A percentile compares a stretch with the other conserved stretches of the same genome.
These are phyloP conservation scores for Tachina lurida DNA, from an alignment of 2,888 invertebrate genomes.

Conservation along the genomic window DNA sequence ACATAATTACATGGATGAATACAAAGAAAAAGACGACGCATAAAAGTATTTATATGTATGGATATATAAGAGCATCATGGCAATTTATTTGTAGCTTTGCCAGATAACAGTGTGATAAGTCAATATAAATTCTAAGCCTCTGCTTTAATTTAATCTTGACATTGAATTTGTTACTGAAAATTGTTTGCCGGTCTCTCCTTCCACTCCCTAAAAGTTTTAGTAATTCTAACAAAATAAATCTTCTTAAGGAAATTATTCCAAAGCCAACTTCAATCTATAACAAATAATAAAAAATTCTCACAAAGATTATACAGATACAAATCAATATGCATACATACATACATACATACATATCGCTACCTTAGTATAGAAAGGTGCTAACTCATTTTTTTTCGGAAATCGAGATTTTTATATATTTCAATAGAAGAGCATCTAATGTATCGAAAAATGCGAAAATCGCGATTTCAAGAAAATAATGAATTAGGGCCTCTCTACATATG, in stretches of 20 bases:
- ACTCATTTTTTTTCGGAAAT: no score
- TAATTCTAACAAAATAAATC: slow-evolving; percentile 28
- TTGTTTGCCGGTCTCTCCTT: neutral
- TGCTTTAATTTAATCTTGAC: slow-evolving; percentile 13
- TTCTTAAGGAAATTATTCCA: slow-evolving; percentile 15
- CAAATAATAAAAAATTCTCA: slow-evolving; percentile 53
- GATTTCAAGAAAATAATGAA: no score
- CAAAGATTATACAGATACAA: slow-evolving; percentile 26
- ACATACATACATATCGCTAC: no score
- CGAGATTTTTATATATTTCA: no score
- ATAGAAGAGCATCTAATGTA: no score
- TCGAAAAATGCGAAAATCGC: no score
- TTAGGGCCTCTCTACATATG: no score
- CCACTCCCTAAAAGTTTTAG: slow-evolving; percentile 15
- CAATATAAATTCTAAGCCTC: slow-evolving; percentile 4
- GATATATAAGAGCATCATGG: neutral
- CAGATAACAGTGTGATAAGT: slow-evolving; percentile 13
- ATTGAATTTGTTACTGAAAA: slow-evolving; percentile 19
- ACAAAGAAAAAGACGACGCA: neutral
- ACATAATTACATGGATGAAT: neutral
- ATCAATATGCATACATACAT: neutral
- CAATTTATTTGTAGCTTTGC: neutral
- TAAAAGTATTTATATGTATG: no score
- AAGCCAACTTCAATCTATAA: slow-evolving; percentile 11
- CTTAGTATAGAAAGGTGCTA: no score